Evolutionary conservation across 2,888 invertebrate species (phyloP), one percentile per base, ranked within the genome.

Genomic region (Microctonus brassicae): DNA sequence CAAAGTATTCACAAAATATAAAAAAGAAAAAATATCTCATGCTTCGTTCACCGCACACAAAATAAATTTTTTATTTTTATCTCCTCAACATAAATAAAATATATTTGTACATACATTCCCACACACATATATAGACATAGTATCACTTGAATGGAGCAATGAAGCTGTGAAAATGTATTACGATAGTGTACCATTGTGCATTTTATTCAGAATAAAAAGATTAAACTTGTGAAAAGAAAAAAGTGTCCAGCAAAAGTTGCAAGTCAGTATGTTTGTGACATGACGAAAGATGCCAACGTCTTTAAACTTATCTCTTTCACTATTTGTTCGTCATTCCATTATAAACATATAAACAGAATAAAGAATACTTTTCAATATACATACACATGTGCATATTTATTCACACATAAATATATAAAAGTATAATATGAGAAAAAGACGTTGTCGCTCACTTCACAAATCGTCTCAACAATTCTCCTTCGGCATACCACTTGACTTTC

Each of bases 391-490:
- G 29, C 17, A 33, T 20, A 33, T 17, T 5, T 22, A 36, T 61
- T 36, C n/a, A 39, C 36, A n/a, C 9, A 22, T 5, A 24, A 2
- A 39, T 42, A 42, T 26, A 42, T 22, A 47, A 10, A 52, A 42
- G n/a, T n/a, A n/a, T n/a, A n/a, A n/a, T n/a, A 20, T 64, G 64
- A 26, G 47, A n/a, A 52, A 20, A 29, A 64, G 47, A 20, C n/a
- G 29, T 20, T 11, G 64, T 64, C 33, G 52, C 22, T 20, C 52
- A 64, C 64, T 64, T 11, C 52, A 47, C 20, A 64, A 64, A 64
- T 64, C 34, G 64, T 64, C 53, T 64, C 20, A 53, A 53, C 64
- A 11, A 63, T 63, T 63, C 34, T 64, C 29, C 34, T 33, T 55
- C n/a, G 34, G 24, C 17, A 33, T 64, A 22, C 34, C 53, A 64